Conservation (phyloP, 2,797 vertebrate genomes). For the Podarcis lilfordi region DNA sequence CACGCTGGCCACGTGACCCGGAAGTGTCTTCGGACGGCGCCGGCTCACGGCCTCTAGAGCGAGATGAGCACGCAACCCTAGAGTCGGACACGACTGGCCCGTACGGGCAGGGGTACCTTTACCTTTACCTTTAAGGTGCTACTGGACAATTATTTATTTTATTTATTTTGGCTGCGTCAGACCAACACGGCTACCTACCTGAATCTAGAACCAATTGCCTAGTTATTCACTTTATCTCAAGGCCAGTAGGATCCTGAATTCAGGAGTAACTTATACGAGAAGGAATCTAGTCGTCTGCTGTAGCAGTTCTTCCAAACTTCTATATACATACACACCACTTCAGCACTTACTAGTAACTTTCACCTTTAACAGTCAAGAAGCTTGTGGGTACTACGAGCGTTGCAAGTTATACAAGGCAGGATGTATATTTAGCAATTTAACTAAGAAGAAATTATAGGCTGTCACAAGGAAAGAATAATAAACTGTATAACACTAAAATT, state of each 20-base stretch:
- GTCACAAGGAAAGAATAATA: background rate
- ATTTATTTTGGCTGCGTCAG: too few relatives aligned
- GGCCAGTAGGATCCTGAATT: background rate
- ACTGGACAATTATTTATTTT: too few relatives aligned
- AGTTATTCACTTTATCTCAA: background rate
- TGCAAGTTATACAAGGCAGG: background rate
- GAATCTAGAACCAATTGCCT: background rate
- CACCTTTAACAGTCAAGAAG: background rate
- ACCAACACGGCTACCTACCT: too few relatives aligned
- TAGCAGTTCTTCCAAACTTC: background rate
- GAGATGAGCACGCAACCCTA: too few relatives aligned
- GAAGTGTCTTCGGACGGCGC: too few relatives aligned
- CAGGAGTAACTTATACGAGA: background rate
- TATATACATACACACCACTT: background rate
- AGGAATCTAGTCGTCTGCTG: background rate
- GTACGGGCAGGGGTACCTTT: too few relatives aligned
- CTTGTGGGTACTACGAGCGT: background rate
- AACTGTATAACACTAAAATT: background rate
- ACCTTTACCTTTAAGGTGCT: too few relatives aligned
- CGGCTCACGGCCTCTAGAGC: too few relatives aligned
- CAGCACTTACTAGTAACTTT: background rate
- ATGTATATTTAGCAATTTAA: background rate
- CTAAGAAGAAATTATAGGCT: background rate
- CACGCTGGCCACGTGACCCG: too few relatives aligned
- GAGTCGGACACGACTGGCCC: too few relatives aligned